Evolutionary conservation across 2,113 vertebrate species (phyloP).

Genomic region (Limnothrissa miodon): DNA sequence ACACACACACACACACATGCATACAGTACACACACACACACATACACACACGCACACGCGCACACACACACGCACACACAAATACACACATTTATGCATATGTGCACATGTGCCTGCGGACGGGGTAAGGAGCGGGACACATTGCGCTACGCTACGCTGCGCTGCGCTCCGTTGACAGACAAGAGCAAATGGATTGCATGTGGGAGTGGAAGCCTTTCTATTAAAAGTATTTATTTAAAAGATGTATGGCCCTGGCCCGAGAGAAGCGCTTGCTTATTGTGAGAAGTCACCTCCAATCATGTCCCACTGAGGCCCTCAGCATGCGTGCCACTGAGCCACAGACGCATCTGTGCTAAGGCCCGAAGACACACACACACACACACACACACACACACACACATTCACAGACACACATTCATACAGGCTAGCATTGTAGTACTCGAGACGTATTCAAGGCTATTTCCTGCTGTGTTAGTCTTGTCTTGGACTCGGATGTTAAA

Average conservation of each 20-base stretch:
- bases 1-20: constrained; percentile 6
- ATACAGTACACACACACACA: too few species aligned
- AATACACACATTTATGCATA: neutral
- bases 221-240: constrained; percentile 56
- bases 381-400: neutral
- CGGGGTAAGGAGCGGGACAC: constrained; percentile 43
- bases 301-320: constrained; percentile 38
- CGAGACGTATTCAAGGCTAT: too few species aligned
- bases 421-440: too few species aligned
- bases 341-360: constrained; percentile 43
- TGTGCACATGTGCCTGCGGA: constrained; percentile 18
- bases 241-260: constrained; percentile 46
- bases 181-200: constrained; percentile 71
- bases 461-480: too few species aligned
- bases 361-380: constrained; percentile 1
- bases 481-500: too few species aligned
- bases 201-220: constrained; percentile 57
- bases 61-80: constrained; percentile 3
- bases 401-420: neutral
- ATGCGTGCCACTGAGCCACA: constrained; percentile 45
- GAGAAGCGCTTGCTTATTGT: constrained; percentile 49
- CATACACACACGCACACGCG: neutral
- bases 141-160: constrained; percentile 53
- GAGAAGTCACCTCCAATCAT: constrained; percentile 50
- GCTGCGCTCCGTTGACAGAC: constrained; percentile 65